Evolutionary conservation across 2,888 invertebrate species (phyloP), one percentile per base, ranked within the genome.

Genomic region (Drosophila borborema): DNA sequence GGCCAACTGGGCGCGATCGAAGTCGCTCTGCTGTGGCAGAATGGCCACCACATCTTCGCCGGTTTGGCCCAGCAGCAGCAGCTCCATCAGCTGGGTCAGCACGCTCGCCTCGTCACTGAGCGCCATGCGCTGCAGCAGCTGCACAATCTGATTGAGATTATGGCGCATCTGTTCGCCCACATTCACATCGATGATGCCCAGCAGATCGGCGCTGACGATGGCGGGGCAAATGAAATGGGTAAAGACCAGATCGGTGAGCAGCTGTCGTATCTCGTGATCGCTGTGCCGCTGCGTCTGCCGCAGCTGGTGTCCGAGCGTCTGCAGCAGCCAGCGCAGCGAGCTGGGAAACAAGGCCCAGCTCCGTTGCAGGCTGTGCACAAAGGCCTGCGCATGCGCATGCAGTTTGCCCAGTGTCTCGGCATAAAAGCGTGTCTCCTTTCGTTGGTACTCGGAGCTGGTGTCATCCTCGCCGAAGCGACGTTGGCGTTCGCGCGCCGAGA

Each of bases 151-250:
- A 88, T 96, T 96, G 61, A 97, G 94, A 93, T 97, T 99, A 93
- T 98, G 98, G 43, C 98, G 94, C 7, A 98, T 98, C 67, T 98
- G 96, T 89, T 97, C 96, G 48, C 97, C 97, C 64, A 99, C 97
- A 9, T 98, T 97, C 2, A 97, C 96, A 91, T 99, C 99, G 5
- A 97, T 97, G 62, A 99, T 97, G 18, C 99, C 99, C 93, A 98
- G 96, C 1, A 98, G 96, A 92, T 99, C 99, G 0, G 99, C 99
- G 94, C 98, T 98, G 56, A 98, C 97, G 63, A 99, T 97, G 0
- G 99, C 99, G 3, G 99, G 99, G 90, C 99, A 99, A 70, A 99
- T 96, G 92, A 99, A 98, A 91, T 97, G 95, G 12, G 97, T 97
- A 91, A 99, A 96, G 34, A 99, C 96, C 68, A 99, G 94, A 91